phyloP scores from a whole-genome alignment of 2,113 vertebrate species.

The Cyprinodon brontotheroides region DNA sequence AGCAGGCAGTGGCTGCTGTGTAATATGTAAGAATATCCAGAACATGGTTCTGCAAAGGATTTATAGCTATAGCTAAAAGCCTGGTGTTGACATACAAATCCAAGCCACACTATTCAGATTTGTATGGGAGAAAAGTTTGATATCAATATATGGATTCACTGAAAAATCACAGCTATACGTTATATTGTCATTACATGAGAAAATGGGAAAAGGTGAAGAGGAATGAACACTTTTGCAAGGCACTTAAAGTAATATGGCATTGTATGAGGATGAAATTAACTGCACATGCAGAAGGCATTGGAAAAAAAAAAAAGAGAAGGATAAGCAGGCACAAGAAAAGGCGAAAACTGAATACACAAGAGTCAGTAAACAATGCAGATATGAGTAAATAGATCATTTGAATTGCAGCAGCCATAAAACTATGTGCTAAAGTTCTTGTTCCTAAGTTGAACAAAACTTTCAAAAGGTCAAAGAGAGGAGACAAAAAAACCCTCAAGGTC shows the following conservation, averaged over 20 bases:
- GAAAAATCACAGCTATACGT: background rate
- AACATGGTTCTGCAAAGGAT: background rate
- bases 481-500: background rate
- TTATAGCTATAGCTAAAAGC: too few relatives aligned
- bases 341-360: slow-evolving; percentile 23
- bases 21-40: background rate
- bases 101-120: background rate
- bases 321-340: slow-evolving; percentile 40
- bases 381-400: slow-evolving; percentile 23
- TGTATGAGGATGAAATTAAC: background rate
- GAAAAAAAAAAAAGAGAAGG: slow-evolving; percentile 31
- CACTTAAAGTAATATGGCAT: background rate
- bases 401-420: background rate
- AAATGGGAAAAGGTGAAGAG: background rate
- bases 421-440: too few relatives aligned
- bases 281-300: slow-evolving; percentile 20
- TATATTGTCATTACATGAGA: background rate
- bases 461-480: too few relatives aligned
- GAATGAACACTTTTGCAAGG: background rate
- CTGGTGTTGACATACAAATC: background rate
- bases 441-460: background rate
- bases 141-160: background rate
- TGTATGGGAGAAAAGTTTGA: background rate
- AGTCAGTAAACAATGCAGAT: slow-evolving; percentile 45
- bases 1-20: background rate